Base-by-base conservation (phyloP, 2,113 vertebrate species). In the Xiphophorus hellerii region DNA sequence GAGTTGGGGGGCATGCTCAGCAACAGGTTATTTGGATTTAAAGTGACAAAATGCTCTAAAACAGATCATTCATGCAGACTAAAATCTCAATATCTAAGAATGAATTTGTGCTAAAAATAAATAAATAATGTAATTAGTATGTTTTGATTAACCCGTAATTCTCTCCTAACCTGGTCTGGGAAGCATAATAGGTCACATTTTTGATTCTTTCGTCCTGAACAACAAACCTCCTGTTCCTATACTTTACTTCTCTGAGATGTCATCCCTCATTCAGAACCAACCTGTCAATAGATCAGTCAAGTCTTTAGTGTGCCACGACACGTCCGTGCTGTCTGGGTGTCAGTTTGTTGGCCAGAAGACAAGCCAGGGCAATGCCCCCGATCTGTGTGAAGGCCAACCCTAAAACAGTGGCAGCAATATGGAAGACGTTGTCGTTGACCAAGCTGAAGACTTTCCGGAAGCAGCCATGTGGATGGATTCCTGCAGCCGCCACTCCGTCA, bases 361-460 rank as follows among this genome's bases (percentile, higher is more conserved):
- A 96, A 33, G 96, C 87, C 74, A 96, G 85, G 54, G 93, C 87
- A 0, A 97, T 95, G 58, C 96, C 96, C 6, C 94, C 78, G 7
- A 95, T 89, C 88, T 96, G 96, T 39, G 95, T 90, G 81, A 96
- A 90, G 0, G 96, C 94, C 83, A 97, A 77, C 13, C 94, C 95
- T 63, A 97, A 85, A 28, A 96, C 96, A 2, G 95, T 92, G 4
- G 95, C 93, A 13, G 95, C 96, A 1, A 97, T 93, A 20, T 92
- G 94, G 30, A 93, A 93, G 89, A 98, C 93, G 61, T 97, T 97
- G 92, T 93, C 93, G 63, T 94, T 96, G 85, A 97, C 90, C 48
- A 97, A 93, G 82, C 93, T 94, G 64, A 93, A 93, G 70, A 96
- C 95, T 75, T 94, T 96, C 73, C 87, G 81, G 82, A 96, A 97